Base-by-base conservation (phyloP, 2,888 invertebrate species). In the Eudasyphora cyanicolor region DNA sequence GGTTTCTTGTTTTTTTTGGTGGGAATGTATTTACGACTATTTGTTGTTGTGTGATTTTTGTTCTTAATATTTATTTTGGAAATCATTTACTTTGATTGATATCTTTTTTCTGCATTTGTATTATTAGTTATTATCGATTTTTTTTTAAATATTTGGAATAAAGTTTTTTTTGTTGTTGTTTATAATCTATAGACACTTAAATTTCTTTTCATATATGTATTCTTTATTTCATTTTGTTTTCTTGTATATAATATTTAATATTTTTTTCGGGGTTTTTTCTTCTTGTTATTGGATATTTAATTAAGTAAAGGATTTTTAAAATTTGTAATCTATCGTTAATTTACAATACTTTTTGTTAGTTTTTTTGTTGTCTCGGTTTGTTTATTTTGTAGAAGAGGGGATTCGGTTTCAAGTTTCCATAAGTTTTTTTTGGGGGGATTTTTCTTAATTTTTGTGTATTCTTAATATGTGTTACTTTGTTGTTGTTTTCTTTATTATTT, bases 151-250 rank as follows among this genome's bases (percentile, higher is more conserved):
- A 45, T 79, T 76, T 73, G 60, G 24, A 79, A 82, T 82, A 82
- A 67, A 76, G 71, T 70, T 79, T 82, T n/a, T n/a, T n/a, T n/a
- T n/a, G n/a, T n/a, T n/a, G n/a, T n/a, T n/a, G n/a, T n/a, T n/a
- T n/a, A n/a, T 76, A 74, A 84, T 82, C 57, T 38, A 79, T 82
- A 82, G 79, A 85, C 82, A 85, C 82, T 77, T 82, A 82, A 75
- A 82, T 82, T 82, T 74, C 32, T 79, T 67, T 45, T 71, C 51
- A 71, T 71, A 54, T 54, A 69, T 45, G 27, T 38, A 69, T 71
- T 67, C 2, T 51, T 70, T 49, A 54, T 75, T n/a, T n/a, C n/a
- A n/a, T n/a, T 70, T 69, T 71, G 4, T 64, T 49, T 1, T 57
- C 49, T 54, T 35, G 71, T 82, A 60, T 69, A 51, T 77, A 32